Base-by-base conservation (phyloP, 2,797 vertebrate species). In the Gouania willdenowi region DNA sequence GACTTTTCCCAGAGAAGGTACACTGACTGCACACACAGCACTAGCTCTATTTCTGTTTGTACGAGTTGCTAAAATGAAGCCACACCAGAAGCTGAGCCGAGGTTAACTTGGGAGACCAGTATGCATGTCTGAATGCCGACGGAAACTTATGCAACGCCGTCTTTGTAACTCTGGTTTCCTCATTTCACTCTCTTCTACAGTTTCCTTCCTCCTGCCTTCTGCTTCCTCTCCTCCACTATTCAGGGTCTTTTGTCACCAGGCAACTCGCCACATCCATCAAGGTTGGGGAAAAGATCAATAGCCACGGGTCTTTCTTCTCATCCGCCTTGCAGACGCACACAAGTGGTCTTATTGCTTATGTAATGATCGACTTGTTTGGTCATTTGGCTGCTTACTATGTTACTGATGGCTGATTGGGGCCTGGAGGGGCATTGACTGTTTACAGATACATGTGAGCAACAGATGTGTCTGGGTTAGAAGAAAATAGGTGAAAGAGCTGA, bases 351-450 rank as follows among this genome's bases (percentile, higher is more conserved):
- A 71, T 66, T 66, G 69, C 53, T 86, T 79, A 79, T 51, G 66
- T 75, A 84, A 84, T 51, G 20, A 75, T 75, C 8, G 17, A 74
- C 73, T 80, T 79, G 79, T 78, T 41, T 56, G 73, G 54, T 84
- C 58, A 68, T 84, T 83, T 71, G 50, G 46, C 49, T 51, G 65
- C 62, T 80, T 81, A 75, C 69, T 85, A 78, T 81, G 72, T 76
- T 75, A 54, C 66, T 32, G 60, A 71, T 56, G 24, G 4, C 53
- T 67, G 69, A 67, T 66, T 66, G 66, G 57, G 44, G 51, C 48
- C 64, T 16, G 16, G 37, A 40, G 61, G 66, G 46, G 22, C 50
- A 48, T 41, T 45, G 66, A 61, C 52, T 53, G 32, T 53, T 60
- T 41, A 71, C 43, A 55, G 36, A 57, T 40, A 41, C 47, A 45